Base-by-base conservation (phyloP, 2,888 invertebrate genomes). In the Eupithecia tripunctaria region DNA sequence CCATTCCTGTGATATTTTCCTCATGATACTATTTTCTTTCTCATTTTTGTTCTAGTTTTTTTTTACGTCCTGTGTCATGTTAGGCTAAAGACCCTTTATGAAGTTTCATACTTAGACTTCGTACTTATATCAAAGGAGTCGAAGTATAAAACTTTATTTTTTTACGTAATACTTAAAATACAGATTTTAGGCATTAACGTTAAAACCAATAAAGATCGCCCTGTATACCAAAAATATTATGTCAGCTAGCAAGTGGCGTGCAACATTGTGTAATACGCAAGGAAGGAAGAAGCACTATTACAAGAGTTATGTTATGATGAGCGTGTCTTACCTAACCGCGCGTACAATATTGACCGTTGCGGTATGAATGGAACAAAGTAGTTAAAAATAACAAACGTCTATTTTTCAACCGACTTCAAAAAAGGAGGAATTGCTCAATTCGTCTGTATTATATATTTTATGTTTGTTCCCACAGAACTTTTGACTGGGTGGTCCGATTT, bases 261-360 rank as follows among this genome's bases (percentile, higher is more conserved):
- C 80, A 82, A 85, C 77, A 86, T 91, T 90, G 88, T 88, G 86
- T 84, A 89, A 89, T 88, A 81, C 72, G 81, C 71, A 80, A 89
- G 89, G 90, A 90, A 91, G 91, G 90, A 91, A 91, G 90, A 86
- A 83, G 82, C 80, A 82, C 79, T 80, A 82, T 82, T 81, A 79
- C 80, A 78, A 67, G 83, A 83, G 84, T 88, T 85, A 86, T 84
- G 84, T 88, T 85, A 86, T 84, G 86, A 84, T 80, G 84, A 78
- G 86, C 86, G 85, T 56, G 82, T 82, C 85, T 90, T 89, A 88
- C 84, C 83, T 85, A 90, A 89, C 82, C 69, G 70, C 68, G 38
- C 51, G 36, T 70, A 68, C 79, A 56, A 56, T 75, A 80, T 76
- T 81, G 81, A 82, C 82, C 81, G 82, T 83, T 82, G 84, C 82